Evolutionary conservation across 2,797 vertebrate species (phyloP), one percentile per base, ranked within the genome.

Genomic region (Antrozous pallidus): DNA sequence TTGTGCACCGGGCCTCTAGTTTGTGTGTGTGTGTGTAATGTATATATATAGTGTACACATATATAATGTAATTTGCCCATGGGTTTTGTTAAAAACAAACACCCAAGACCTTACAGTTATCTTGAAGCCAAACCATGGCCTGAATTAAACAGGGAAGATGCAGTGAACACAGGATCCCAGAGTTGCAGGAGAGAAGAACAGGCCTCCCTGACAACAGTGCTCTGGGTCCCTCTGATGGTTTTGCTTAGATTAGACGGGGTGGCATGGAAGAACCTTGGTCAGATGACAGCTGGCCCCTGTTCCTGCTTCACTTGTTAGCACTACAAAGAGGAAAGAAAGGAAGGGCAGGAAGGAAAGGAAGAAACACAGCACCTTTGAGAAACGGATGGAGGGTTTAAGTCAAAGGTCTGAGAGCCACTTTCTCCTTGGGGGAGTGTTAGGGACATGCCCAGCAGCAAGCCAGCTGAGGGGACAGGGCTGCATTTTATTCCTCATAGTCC

Each of bases 221-320:
- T 42, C 22, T 17, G 31, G 40, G 31, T 49, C 3, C 8, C 16
- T 51, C 73, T 5, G 28, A 71, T 75, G 54, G 38, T 74, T 73
- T 12, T 17, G 31, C 26, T 42, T 58, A 8, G 38, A 9, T 8
- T 3, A 10, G 16, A 8, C 40, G 2, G 24, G n/a, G 18, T 33
- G 10, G 8, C 0, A 13, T 10, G 20, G 47, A 51, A 40, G 49
- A 22, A 31, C 14, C 22, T 20, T 22, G 45, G 13, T 42, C 45
- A 33, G 4, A 0, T 28, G 42, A 2, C 10, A 36, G 0, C 10
- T 40, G 10, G 24, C 28, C 54, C 18, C 7, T 38, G 2, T 13
- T 67, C 47, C 38, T 12, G 1, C 6, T 65, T 47, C 22, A 8
- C n/a, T 85, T 47, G n/a, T 79, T 80, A 54, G 17, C 40, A 45